phyloP scores from a whole-genome alignment of 2,797 vertebrate genomes.

The Adelosebastes latens region DNA sequence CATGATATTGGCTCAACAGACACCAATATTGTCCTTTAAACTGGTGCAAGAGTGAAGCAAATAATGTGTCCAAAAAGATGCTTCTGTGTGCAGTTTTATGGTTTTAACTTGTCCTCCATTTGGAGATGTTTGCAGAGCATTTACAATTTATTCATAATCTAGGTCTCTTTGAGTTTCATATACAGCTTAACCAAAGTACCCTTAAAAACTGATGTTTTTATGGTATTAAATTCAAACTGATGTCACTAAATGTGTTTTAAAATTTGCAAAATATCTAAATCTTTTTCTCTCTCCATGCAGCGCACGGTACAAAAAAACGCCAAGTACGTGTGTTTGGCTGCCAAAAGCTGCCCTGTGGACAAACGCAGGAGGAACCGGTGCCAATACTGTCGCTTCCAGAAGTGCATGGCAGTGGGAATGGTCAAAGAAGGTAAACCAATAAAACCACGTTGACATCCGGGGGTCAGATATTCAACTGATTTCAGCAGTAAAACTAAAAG shows the following conservation, averaged over 20 bases:
- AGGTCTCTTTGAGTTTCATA: background rate
- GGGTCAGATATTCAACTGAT: background rate
- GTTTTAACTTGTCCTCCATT: background rate
- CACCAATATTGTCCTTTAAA: background rate
- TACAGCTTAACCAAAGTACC: background rate
- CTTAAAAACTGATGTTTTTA: background rate
- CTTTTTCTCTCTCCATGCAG: slow-evolving; percentile 70
- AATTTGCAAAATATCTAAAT: background rate
- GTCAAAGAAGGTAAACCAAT: slow-evolving; percentile 91
- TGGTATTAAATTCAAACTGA: background rate
- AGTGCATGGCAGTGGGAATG: slow-evolving; percentile 96
- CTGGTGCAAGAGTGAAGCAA: background rate
- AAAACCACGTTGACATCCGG: background rate
- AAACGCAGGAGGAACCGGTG: slow-evolving; percentile 95
- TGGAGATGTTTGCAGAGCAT: background rate
- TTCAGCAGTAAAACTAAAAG: background rate
- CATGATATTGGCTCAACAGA: background rate
- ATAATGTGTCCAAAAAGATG: background rate
- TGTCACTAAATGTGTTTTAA: background rate
- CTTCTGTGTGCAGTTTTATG: background rate
- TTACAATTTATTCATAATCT: background rate
- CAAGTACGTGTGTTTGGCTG: slow-evolving; percentile 95
- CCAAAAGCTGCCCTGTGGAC: slow-evolving; percentile 96
- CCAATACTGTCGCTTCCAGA: slow-evolving; percentile 97
- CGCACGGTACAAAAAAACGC: slow-evolving; percentile 98